Evolutionary conservation across 2,888 invertebrate species (phyloP).

Genomic region (Apamea anceps): DNA sequence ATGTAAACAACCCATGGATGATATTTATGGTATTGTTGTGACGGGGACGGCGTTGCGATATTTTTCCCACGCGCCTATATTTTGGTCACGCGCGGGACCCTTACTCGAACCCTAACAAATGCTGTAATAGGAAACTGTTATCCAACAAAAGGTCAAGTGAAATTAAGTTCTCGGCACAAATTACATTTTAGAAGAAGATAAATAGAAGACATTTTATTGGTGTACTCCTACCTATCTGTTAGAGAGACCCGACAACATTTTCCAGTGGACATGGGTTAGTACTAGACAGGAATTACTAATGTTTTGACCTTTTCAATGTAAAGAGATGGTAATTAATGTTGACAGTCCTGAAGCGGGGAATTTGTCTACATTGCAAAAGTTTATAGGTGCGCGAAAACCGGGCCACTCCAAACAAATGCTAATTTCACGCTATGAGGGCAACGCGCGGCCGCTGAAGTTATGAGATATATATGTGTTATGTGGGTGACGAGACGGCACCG

Average conservation of each 20-base stretch:
- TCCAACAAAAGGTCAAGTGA: slow-evolving; percentile 65
- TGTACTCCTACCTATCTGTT: slow-evolving; percentile 20
- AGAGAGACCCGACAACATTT: slow-evolving; percentile 27
- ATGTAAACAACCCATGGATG: slow-evolving; percentile 72
- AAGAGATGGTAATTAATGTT: slow-evolving; percentile 57
- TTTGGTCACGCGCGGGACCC: slow-evolving; percentile 74
- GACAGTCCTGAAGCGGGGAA: slow-evolving; percentile 35
- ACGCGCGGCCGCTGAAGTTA: slow-evolving; percentile 49
- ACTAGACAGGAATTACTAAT: slow-evolving; percentile 46
- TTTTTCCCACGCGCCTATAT: slow-evolving; percentile 74
- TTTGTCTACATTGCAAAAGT: slow-evolving; percentile 55
- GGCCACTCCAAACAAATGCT: slow-evolving; percentile 64
- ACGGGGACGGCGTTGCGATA: slow-evolving; percentile 72
- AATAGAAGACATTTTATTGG: slow-evolving; percentile 59
- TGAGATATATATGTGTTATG: slow-evolving; percentile 50
- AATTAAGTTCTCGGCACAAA: slow-evolving; percentile 67
- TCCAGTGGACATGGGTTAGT: slow-evolving; percentile 25
- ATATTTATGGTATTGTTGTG: slow-evolving; percentile 84
- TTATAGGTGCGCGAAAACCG: slow-evolving; percentile 52
- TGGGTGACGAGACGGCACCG: slow-evolving; percentile 38
- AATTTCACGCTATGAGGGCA: slow-evolving; percentile 63
- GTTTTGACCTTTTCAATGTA: slow-evolving; percentile 43
- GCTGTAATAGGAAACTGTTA: slow-evolving; percentile 68
- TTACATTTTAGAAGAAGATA: slow-evolving; percentile 64
- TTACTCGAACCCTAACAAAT: slow-evolving; percentile 66